Evolutionary conservation across 1,140 invertebrate species (phyloP).

Genomic region (Bombyx mori): ASM3026992v2 NC_085118.1:8757501-8758000

Average conservation of each 20-base stretch:
- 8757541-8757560: constrained; percentile 11
- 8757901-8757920: constrained; percentile 69
- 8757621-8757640: constrained; percentile 8
- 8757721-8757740: constrained; percentile 25
- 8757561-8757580: neutral
- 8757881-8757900: constrained; percentile 65
- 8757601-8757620: no score
- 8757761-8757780: constrained; percentile 23
- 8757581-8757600: constrained; percentile 7
- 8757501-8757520: constrained; percentile 53
- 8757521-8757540: constrained; percentile 58
- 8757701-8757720: constrained; percentile 27
- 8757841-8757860: constrained; percentile 53
- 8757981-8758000: constrained; percentile 9
- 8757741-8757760: constrained; percentile 16
- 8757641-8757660: constrained; percentile 7
- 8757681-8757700: constrained; percentile 49
- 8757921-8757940: constrained; percentile 56
- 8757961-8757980: constrained; percentile 17
- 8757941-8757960: constrained; percentile 36
- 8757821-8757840: constrained; percentile 42
- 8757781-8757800: constrained; percentile 25
- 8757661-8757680: constrained; percentile 10
- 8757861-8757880: constrained; percentile 61
- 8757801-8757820: constrained; percentile 24